Evolutionary conservation across 1,140 invertebrate genomes (phyloP).

Genomic region (Dryas iulia): DNA sequence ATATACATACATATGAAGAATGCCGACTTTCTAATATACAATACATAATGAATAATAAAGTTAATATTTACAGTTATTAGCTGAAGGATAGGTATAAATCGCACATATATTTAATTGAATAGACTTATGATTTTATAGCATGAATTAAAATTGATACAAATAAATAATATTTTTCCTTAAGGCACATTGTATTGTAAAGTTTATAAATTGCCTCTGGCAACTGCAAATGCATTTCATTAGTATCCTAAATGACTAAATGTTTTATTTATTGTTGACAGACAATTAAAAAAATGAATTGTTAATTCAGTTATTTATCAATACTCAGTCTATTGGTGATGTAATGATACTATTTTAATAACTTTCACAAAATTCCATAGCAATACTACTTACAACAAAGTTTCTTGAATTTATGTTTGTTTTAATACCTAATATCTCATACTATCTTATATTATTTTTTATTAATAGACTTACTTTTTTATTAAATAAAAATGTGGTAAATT

Average conservation of each 20-base stretch:
- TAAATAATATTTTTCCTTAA: background rate
- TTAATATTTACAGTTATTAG: no score
- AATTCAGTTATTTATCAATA: background rate
- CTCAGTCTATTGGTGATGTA: background rate
- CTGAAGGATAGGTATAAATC: no score
- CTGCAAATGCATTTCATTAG: background rate
- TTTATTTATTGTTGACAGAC: no score
- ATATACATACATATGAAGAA: no score
- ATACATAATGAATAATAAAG: no score
- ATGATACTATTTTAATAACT: background rate
- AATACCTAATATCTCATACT: no score
- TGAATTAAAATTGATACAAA: background rate
- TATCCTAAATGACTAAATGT: no score
- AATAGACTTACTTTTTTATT: no score
- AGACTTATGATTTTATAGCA: background rate
- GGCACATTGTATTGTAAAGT: background rate
- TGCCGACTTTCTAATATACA: no score
- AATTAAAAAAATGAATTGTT: background rate
- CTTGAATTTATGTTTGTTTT: no score
- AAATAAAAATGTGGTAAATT: no score
- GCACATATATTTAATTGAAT: background rate
- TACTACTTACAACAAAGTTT: background rate
- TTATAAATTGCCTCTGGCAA: background rate
- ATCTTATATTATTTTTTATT: no score
- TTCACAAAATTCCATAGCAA: background rate